Percentiles rank a stretch among this genome's conserved stretches.
Evolutionary conservation across 2,113 vertebrate genomes (phyloP).

Genomic region (Semicossyphus pulcher): DNA sequence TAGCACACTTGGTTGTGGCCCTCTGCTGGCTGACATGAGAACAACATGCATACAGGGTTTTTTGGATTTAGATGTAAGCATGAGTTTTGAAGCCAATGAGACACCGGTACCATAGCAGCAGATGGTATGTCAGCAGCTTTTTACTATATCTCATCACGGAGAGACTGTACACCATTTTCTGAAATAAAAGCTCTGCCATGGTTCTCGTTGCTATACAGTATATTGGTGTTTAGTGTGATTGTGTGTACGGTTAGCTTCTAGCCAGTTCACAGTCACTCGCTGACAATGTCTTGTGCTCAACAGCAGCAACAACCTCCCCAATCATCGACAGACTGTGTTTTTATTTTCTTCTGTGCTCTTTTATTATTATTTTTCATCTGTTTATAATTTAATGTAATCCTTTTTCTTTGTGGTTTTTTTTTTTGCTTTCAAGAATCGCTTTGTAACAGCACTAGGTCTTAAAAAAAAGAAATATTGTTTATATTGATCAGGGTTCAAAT

Average conservation of each 20-base stretch:
- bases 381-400: slow-evolving; percentile 89
- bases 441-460: slow-evolving; percentile 92
- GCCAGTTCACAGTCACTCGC: slow-evolving; percentile 89
- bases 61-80: no score
- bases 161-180: no score
- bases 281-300: slow-evolving; percentile 88
- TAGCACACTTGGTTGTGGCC: no score
- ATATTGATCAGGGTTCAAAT: slow-evolving; percentile 97
- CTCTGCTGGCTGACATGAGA: no score
- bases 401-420: slow-evolving; percentile 83
- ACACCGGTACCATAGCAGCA: no score
- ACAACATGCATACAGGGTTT: no score
- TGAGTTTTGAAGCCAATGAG: no score
- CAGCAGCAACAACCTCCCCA: slow-evolving; percentile 79
- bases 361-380: slow-evolving; percentile 77
- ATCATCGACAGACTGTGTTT: slow-evolving; percentile 80
- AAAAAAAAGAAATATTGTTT: slow-evolving; percentile 94
- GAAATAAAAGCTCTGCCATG: no score
- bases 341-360: slow-evolving; percentile 77
- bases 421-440: slow-evolving; percentile 90
- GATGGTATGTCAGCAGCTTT: no score
- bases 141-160: no score
- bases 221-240: slow-evolving; percentile 95
- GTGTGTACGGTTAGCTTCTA: slow-evolving; percentile 91
- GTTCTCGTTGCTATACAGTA: slow-evolving; percentile 89